A percentile compares a stretch with the other conserved stretches of the same genome.
phyloP scores from a whole-genome alignment of 2,888 invertebrate genomes.

The Xylophagus ater region DNA sequence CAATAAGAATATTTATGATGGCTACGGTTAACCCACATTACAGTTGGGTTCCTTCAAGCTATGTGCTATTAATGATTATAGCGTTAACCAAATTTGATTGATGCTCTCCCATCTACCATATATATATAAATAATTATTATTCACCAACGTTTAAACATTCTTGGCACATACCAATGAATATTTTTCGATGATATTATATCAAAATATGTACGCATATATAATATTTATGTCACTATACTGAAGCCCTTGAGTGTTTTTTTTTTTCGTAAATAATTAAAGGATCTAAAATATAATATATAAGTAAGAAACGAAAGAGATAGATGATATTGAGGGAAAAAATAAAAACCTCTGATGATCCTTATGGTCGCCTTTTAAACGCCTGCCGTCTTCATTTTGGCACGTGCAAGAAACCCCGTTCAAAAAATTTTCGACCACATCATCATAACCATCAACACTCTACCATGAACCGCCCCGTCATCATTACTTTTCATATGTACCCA shows the following conservation, averaged over 20 bases:
- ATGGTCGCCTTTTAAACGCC: too few relatives aligned
- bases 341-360: slow-evolving; percentile 1
- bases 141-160: too few relatives aligned
- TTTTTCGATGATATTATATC: too few relatives aligned
- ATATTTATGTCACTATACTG: too few relatives aligned
- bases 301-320: too few relatives aligned
- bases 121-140: too few relatives aligned
- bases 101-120: slow-evolving; percentile 12
- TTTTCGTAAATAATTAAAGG: too few relatives aligned
- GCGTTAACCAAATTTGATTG: slow-evolving; percentile 14
- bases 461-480: slow-evolving; percentile 9
- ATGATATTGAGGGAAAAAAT: slow-evolving; percentile 1
- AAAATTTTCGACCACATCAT: slow-evolving; percentile 15
- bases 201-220: too few relatives aligned
- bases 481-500: slow-evolving; percentile 4
- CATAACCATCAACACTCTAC: slow-evolving; percentile 12
- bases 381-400: slow-evolving; percentile 10
- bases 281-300: too few relatives aligned
- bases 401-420: slow-evolving; percentile 10
- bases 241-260: too few relatives aligned
- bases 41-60: slow-evolving; percentile 8
- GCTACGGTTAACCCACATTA: slow-evolving; percentile 9
- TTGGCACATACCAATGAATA: too few relatives aligned
- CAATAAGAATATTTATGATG: slow-evolving; percentile 8
- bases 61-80: slow-evolving; percentile 12